These are phyloP conservation scores for Nesogale talazaci DNA, from an alignment of 2,113 vertebrate genomes.

Conservation along the genomic window DNA sequence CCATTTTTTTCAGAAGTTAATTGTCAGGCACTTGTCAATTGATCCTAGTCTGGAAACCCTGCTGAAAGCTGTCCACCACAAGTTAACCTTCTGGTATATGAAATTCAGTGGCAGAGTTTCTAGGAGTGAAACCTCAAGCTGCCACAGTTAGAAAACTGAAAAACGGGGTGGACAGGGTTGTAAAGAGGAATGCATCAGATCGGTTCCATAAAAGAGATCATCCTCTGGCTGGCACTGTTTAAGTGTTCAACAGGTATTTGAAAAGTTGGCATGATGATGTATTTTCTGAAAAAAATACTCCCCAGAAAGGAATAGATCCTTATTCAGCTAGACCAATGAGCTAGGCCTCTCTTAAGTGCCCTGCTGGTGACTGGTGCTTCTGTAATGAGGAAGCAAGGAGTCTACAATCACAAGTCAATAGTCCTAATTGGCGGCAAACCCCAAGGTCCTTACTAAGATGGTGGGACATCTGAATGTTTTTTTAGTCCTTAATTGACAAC, in stretches of 20 bases:
- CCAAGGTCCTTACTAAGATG: conserved; percentile 69
- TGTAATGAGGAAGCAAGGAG: not conserved
- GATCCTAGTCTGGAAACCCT: not conserved
- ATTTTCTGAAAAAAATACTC: not conserved
- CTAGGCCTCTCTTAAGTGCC: not conserved
- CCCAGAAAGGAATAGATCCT: not conserved
- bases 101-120: not conserved
- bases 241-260: not conserved
- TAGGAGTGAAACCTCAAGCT: not conserved
- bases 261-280: not conserved
- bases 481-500: conserved; percentile 83
- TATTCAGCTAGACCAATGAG: not conserved
- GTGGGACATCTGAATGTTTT: conserved; percentile 61
- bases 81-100: not conserved
- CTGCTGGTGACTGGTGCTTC: not conserved
- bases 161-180: not conserved
- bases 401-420: not conserved
- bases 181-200: not conserved
- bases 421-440: conserved; percentile 35
- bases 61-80: not conserved
- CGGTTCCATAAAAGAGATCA: not conserved
- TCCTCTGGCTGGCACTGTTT: not conserved
- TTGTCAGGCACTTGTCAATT: not conserved
- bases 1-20: not conserved
- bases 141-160: not conserved